Percentiles rank a stretch among this genome's conserved stretches.
These are phyloP conservation scores for Elachura formosa DNA, from an alignment of 2,113 vertebrate genomes.

Conservation along the genomic window DNA sequence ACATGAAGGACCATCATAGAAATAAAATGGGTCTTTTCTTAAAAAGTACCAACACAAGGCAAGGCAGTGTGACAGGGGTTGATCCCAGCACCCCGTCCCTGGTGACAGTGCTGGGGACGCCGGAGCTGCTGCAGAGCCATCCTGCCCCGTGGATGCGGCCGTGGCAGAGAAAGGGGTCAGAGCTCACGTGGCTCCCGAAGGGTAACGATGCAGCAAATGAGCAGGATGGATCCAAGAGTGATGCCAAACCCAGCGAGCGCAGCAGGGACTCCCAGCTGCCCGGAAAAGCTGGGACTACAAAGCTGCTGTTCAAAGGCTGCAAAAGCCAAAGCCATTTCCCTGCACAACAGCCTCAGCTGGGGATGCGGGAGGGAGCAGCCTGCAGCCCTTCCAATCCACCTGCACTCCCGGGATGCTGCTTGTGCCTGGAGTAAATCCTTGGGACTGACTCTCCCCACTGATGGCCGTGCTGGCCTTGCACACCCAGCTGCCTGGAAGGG, in stretches of 20 bases:
- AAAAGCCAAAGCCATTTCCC: not conserved
- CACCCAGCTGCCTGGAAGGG: not conserved
- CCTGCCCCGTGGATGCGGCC: not conserved
- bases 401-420: accelerated
- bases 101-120: accelerated
- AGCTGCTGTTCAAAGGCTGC: not conserved
- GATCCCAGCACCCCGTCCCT: not conserved
- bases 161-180: not conserved
- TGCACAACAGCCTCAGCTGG: not conserved
- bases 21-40: not conserved
- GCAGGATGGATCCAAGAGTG: not conserved
- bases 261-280: not conserved
- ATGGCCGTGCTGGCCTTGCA: not conserved
- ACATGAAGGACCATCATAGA: not conserved
- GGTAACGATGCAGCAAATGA: not conserved
- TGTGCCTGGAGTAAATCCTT: not conserved
- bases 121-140: not conserved
- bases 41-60: not conserved
- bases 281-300: not conserved
- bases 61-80: not conserved
- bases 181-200: not conserved
- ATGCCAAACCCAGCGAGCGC: not conserved
- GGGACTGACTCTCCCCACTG: accelerated
- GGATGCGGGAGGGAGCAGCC: not conserved
- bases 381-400: not conserved